These are phyloP conservation scores for Takifugu ocellatus DNA, from an alignment of 2,797 vertebrate species.

Conservation along the genomic window DNA sequence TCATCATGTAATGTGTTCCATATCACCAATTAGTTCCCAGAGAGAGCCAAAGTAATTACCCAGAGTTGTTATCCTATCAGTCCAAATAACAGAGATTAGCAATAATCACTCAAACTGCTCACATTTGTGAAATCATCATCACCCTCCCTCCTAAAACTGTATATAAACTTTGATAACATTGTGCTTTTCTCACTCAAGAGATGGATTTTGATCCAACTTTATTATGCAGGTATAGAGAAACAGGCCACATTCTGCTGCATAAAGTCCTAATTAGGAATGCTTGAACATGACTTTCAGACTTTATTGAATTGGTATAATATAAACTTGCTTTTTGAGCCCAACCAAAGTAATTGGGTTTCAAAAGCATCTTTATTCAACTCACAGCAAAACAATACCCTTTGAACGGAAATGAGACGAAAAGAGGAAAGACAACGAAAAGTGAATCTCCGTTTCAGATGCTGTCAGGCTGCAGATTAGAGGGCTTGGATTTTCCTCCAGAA, in stretches of 20 bases:
- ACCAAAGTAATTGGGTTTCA: no score
- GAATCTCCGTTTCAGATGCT: constrained; percentile 29
- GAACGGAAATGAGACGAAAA: not conserved
- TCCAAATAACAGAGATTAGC: constrained; percentile 59
- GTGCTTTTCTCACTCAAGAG: constrained; percentile 33
- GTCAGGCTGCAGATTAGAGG: constrained; percentile 29
- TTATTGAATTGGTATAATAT: no score
- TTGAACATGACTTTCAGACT: not conserved
- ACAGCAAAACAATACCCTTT: not conserved
- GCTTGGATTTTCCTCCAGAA: constrained; percentile 23
- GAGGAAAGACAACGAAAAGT: not conserved
- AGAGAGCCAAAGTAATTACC: constrained; percentile 59
- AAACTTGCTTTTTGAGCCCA: no score
- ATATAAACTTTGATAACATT: constrained; percentile 18
- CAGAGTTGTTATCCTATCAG: constrained; percentile 49
- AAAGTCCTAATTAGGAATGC: not conserved
- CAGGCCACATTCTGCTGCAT: constrained; percentile 22
- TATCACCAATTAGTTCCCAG: constrained; percentile 60
- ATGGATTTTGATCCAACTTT: constrained; percentile 45
- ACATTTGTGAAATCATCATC: constrained; percentile 33
- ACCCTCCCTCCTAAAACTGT: constrained; percentile 28
- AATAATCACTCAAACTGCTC: constrained; percentile 42
- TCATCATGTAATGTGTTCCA: constrained; percentile 35
- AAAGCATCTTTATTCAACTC: constrained; percentile 16
- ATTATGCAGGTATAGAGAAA: constrained; percentile 41